Evolutionary conservation across 2,888 invertebrate genomes (phyloP), one percentile per base, ranked within the genome.

Genomic region (Pterobdella sp.): DNA sequence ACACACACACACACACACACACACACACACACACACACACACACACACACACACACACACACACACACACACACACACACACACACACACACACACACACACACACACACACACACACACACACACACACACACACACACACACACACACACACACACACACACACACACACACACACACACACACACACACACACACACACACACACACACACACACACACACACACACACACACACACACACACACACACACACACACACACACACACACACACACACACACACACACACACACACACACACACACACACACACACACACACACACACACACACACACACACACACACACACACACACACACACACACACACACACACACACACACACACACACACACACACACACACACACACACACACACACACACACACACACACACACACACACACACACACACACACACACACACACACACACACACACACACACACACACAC

Each of bases 281-380:
- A 56, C 60, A 56, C 60, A 56, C 7, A 56, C 60, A 56, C 60
- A 56, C 60, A 56, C 7, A n/a, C 60, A 56, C 60, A 56, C 60
- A 56, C 60, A 56, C 60, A 56, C 60, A 56, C 60, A 56, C 60
- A 56, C 60, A 56, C 60, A 56, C 60, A 56, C 60, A 56, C 60
- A 56, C 60, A 56, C 60, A 56, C 60, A 56, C 60, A 56, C 60
- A 56, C 60, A 56, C 60, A 56, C 60, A 56, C 60, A 56, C 60
- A 56, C 60, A 56, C 60, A 56, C 60, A 56, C 60, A 56, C 60
- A 56, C 60, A 56, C 60, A 56, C 4, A 56, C 60, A 56, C 60
- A 56, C 60, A 56, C 60, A 56, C 60, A 56, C 60, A 56, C 60
- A 56, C 60, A 56, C 60, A 56, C 60, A 56, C 60, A n/a, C 60